Base-by-base conservation (phyloP, 2,113 vertebrate genomes). In the Philantomba maxwellii region DNA sequence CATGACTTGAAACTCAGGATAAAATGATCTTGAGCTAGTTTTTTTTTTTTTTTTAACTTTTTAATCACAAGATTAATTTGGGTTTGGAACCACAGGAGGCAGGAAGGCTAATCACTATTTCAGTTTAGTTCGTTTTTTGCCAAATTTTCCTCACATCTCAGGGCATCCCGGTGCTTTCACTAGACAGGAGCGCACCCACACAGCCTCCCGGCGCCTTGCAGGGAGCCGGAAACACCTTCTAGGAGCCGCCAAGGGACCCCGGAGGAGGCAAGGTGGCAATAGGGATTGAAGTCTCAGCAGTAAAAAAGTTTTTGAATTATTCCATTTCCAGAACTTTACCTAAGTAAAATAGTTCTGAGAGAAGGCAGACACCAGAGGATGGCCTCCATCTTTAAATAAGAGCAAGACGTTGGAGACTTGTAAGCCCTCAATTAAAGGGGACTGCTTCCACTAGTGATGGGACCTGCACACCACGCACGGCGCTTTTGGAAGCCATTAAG, bases 401-500 rank as follows among this genome's bases (percentile, higher is more conserved):
- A 87, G 21, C 36, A 70, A 43, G 66, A 26, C 5, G 45, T 45
- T 45, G 53, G 78, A n/a, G 80, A 66, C 51, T 4, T 36, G 51
- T 15, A 21, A 85, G 62, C n/a, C 26, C 47, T 55, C 36, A 2
- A 0, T 26, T 55, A 33, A 36, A 13, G 11, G 78, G 14, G 4
- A 5, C 5, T 43, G 47, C 13, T 43, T 80, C 26, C 55, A 4
- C 77, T 51, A 80, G 23, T 17, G 25, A 36, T 2, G 23, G 25
- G 36, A 17, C 57, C 6, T 9, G 47, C 16, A 5, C 4, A 4
- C 2, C 1, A 0, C 0, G 7, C 28, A 25, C 36, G 10, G 19
- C 11, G 39, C 9, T 45, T 43, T 89, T 85, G 21, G 21, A 57
- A 49, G 53, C 36, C 43, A 1, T 30, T 26, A 28, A 66, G 39